Conservation (phyloP, 2,113 vertebrate genomes). For the Syrrhaptes paradoxus region DNA sequence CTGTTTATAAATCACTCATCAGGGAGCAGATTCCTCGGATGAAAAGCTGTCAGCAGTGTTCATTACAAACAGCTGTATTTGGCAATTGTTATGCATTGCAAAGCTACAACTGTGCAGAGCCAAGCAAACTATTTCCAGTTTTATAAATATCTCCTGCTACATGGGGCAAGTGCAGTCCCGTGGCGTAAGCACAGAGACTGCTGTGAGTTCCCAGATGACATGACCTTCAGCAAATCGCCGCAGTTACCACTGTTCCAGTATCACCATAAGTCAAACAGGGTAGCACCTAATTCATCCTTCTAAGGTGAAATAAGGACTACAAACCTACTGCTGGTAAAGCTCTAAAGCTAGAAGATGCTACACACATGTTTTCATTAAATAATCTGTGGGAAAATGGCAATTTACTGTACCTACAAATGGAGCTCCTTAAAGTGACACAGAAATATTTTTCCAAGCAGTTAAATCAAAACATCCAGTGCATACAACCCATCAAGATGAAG, state of each 20-base stretch:
- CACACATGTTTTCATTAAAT: neutral
- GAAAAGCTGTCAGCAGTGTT: neutral
- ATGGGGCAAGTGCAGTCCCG: accelerated
- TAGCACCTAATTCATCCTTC: neutral
- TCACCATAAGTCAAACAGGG: neutral
- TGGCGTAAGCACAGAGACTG: neutral
- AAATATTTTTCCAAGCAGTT: neutral
- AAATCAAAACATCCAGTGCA: neutral
- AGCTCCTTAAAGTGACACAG: neutral
- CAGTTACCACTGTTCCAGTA: neutral
- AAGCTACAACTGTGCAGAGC: neutral
- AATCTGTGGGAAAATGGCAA: neutral
- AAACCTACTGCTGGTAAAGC: neutral
- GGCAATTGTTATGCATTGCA: neutral
- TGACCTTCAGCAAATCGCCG: neutral
- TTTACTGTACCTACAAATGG: neutral
- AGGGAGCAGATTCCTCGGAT: neutral
- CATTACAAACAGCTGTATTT: neutral
- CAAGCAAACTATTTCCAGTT: neutral
- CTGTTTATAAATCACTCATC: neutral
- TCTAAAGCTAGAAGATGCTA: neutral
- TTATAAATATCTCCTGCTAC: neutral
- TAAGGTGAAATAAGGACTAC: neutral
- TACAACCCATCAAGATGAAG: neutral
- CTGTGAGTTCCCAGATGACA: neutral